Conservation (phyloP, 2,113 vertebrate species). For the Setophaga coronata region DNA sequence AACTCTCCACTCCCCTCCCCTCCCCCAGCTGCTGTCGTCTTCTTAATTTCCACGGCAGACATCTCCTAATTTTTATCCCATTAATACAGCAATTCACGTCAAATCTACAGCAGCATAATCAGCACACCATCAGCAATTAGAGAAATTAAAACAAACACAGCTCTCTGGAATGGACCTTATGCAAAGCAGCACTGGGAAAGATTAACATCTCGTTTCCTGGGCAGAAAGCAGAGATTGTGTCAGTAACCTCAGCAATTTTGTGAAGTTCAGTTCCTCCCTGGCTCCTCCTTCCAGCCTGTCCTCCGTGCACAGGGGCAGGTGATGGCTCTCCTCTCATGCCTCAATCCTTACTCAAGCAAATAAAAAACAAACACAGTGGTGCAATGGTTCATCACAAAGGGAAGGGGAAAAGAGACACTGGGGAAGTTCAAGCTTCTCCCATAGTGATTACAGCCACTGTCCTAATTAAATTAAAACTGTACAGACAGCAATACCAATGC, state of each 20-base stretch:
- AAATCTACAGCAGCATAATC: slow-evolving; percentile 54
- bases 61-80: slow-evolving; percentile 55
- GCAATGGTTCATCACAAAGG: neutral
- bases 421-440: neutral
- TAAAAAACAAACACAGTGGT: neutral
- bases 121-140: slow-evolving; percentile 59
- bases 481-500: slow-evolving; percentile 5
- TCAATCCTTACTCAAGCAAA: neutral
- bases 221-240: slow-evolving; percentile 39
- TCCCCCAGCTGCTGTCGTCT: neutral
- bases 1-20: neutral
- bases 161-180: slow-evolving; percentile 61
- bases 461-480: slow-evolving; percentile 62
- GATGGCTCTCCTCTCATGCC: neutral
- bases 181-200: slow-evolving; percentile 52
- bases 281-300: neutral
- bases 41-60: slow-evolving; percentile 37
- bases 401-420: neutral
- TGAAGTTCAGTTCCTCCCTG: slow-evolving; percentile 25
- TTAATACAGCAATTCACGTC: slow-evolving; percentile 50
- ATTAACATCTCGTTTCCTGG: slow-evolving; percentile 63
- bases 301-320: neutral
- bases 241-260: slow-evolving; percentile 25
- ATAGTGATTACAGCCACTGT: neutral
- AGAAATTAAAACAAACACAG: slow-evolving; percentile 58